These are phyloP conservation scores for Leptinotarsa lineolata DNA, from an alignment of 1,140 invertebrate species.

Conservation along the genomic window DNA sequence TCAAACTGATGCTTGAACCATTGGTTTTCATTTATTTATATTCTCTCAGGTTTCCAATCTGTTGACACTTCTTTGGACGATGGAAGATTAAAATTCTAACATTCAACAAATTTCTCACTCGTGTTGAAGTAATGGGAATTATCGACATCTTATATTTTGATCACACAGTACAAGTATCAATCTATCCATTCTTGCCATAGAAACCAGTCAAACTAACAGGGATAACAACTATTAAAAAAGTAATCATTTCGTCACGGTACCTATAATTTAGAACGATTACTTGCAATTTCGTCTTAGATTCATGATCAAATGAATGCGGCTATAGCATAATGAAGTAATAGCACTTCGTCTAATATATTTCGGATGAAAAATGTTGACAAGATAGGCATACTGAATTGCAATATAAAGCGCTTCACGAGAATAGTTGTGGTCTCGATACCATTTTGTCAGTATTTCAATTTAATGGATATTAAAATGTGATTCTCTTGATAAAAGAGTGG, in stretches of 20 bases:
- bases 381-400: not conserved
- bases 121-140: no score
- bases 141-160: no score
- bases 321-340: constrained; percentile 10
- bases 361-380: not conserved
- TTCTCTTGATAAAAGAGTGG: not conserved
- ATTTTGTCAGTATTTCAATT: not conserved
- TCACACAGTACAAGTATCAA: no score
- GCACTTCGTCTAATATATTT: not conserved
- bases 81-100: no score
- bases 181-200: no score
- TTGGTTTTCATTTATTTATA: no score
- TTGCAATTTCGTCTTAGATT: constrained; percentile 30
- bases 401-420: not conserved
- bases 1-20: no score
- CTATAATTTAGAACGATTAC: constrained; percentile 32
- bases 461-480: not conserved
- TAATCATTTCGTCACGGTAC: not conserved
- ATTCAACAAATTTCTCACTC: no score
- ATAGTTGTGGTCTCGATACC: not conserved
- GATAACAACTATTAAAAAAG: not conserved
- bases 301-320: constrained; percentile 4
- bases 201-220: no score
- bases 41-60: no score
- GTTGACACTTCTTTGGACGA: no score